phyloP scores from a whole-genome alignment of 2,113 vertebrate genomes.

The Pristiophorus japonicus region DNA sequence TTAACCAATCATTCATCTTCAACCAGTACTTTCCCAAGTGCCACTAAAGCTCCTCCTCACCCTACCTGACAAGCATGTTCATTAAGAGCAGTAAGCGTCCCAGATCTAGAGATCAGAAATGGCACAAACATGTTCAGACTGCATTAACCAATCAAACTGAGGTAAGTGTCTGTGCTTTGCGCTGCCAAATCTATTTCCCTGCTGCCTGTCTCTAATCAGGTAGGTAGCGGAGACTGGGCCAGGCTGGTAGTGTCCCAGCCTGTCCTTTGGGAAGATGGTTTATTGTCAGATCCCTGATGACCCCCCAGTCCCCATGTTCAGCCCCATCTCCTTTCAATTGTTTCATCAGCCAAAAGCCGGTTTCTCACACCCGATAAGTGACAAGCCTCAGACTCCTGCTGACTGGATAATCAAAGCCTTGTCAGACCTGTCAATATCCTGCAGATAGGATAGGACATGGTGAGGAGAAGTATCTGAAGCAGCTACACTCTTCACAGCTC shows the following conservation, averaged over 20 bases:
- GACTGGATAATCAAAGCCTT: constrained; percentile 95
- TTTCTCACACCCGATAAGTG: constrained; percentile 81
- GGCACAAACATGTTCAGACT: constrained; percentile 37
- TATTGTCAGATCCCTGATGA: constrained; percentile 63
- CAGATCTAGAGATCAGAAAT: constrained; percentile 39
- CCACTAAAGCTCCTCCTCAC: constrained; percentile 40
- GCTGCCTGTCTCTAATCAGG: constrained; percentile 36
- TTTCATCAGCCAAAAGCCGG: constrained; percentile 74
- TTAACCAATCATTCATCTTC: constrained; percentile 48
- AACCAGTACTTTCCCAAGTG: constrained; percentile 36
- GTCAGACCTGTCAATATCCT: constrained; percentile 90
- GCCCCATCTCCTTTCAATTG: constrained; percentile 74
- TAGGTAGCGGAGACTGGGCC: constrained; percentile 20
- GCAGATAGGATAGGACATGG: constrained; percentile 70
- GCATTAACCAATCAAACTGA: constrained; percentile 42
- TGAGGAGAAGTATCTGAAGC: constrained; percentile 64
- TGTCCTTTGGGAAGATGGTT: constrained; percentile 57
- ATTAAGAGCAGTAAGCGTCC: constrained; percentile 38
- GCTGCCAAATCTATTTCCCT: constrained; percentile 36
- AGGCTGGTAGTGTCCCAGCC: constrained; percentile 42
- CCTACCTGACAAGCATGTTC: constrained; percentile 39
- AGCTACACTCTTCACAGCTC: constrained; percentile 54
- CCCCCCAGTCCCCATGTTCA: constrained; percentile 56
- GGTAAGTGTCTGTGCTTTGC: constrained; percentile 30
- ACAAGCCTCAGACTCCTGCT: constrained; percentile 81